Evolutionary conservation across 2,797 vertebrate genomes (phyloP), one percentile per base, ranked within the genome.

Genomic region (Apodemus agrarius): DNA sequence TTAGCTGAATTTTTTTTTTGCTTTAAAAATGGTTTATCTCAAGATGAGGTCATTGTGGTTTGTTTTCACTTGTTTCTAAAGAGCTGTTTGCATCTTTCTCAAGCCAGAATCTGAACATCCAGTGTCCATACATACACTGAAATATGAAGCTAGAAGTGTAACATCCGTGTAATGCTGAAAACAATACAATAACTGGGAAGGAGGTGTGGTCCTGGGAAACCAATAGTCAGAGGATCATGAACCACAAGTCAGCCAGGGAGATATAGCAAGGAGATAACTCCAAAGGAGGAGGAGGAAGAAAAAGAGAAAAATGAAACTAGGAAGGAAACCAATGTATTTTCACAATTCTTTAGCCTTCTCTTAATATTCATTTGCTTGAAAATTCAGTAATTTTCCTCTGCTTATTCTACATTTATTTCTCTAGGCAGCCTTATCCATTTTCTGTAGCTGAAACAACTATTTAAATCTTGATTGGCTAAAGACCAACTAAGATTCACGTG

Each of bases 31-130:
- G 46, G 46, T 26, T 59, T 61, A 61, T 61, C 21, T 82, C 80
- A 82, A 95, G 95, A 96, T 95, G 34, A 76, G 52, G 12, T 76
- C 59, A 93, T 29, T 90, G 24, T 17, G 61, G 40, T 11, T 87
- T 85, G 29, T 54, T 93, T 82, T 79, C 22, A 46, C 3, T 46
- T 13, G 34, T 86, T 86, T 89, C 89, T 76, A 54, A 59, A 91
- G 54, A 92, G 72, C 6, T 69, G 4, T 65, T 81, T 19, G n/a
- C 46, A 46, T 82, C 43, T 67, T 93, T 84, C 93, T 88, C 61
- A 94, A 90, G 37, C 11, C 63, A 90, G 69, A 63, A 82, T 96
- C 40, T 88, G 76, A 89, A 90, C 43, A 80, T 69, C 24, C 7
- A 43, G 5, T 69, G 19, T 90, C 84, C 31, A 74, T 43, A 16